A percentile compares a stretch with the other conserved stretches of the same genome.
phyloP scores from a whole-genome alignment of 2,888 invertebrate species.

The Macrophya alboannulata region DNA sequence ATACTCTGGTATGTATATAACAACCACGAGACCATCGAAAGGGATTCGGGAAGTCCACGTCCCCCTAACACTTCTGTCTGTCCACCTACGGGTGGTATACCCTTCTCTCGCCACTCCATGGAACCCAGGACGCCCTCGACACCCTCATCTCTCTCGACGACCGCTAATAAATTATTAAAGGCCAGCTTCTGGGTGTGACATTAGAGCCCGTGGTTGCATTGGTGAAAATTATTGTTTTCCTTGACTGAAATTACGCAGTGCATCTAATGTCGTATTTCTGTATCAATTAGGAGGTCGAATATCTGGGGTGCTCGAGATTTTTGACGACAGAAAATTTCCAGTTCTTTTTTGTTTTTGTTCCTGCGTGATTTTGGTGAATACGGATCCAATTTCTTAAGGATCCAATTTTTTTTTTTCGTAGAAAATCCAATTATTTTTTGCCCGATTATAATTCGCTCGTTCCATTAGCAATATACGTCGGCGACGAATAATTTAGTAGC shows the following conservation, averaged over 20 bases:
- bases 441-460: slow-evolving; percentile 34
- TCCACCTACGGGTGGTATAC: slow-evolving; percentile 33
- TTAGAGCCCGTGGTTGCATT: slow-evolving; percentile 60
- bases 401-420: background rate
- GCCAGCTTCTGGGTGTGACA: slow-evolving; percentile 78
- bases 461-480: slow-evolving; percentile 64
- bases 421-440: background rate
- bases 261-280: slow-evolving; percentile 15
- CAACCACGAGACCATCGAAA: background rate
- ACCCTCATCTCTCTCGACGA: slow-evolving; percentile 61
- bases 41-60: slow-evolving; percentile 1
- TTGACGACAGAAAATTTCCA: background rate
- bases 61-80: slow-evolving; percentile 2
- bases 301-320: background rate
- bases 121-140: slow-evolving; percentile 56
- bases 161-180: slow-evolving; percentile 80
- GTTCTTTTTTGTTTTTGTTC: background rate
- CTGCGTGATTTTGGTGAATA: too few species aligned
- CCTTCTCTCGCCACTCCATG: slow-evolving; percentile 39
- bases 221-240: slow-evolving; percentile 61
- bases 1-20: background rate
- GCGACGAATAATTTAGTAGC: slow-evolving; percentile 62
- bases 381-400: too few species aligned
- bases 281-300: background rate
- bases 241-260: slow-evolving; percentile 10